Conservation (phyloP, 2,113 vertebrate species). For the Cyprichromis sp. region DNA sequence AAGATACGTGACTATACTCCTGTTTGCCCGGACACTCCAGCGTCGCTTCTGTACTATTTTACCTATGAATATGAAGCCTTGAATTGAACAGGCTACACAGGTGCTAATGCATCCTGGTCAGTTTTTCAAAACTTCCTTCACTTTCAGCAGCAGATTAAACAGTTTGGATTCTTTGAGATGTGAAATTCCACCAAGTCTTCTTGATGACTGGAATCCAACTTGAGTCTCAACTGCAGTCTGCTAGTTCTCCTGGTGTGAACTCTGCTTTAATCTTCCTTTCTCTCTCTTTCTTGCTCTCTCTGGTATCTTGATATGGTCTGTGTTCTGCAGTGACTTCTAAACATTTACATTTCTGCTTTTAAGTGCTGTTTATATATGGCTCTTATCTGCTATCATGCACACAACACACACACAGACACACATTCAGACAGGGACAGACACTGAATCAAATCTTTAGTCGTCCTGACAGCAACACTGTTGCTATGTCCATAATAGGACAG, state of each 20-base stretch:
- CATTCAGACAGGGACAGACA: conserved; percentile 47
- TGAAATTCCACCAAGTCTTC: conserved; percentile 37
- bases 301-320: conserved; percentile 68
- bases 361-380: conserved; percentile 72
- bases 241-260: conserved; percentile 61
- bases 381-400: conserved; percentile 69
- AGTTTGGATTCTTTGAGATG: conserved; percentile 18
- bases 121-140: neutral
- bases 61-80: neutral
- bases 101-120: neutral
- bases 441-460: conserved; percentile 63
- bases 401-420: conserved; percentile 24
- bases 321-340: conserved; percentile 65
- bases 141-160: neutral
- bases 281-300: conserved; percentile 17
- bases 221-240: conserved; percentile 22
- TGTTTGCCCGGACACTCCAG: neutral
- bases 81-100: neutral
- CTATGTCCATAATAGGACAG: conserved; percentile 71
- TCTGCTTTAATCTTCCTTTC: conserved; percentile 36
- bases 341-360: conserved; percentile 75
- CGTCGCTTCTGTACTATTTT: neutral
- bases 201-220: conserved; percentile 39
- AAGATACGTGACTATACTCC: neutral
- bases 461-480: conserved; percentile 50